phyloP scores from a whole-genome alignment of 2,113 vertebrate genomes.

The Peucedramus taeniatus region DNA sequence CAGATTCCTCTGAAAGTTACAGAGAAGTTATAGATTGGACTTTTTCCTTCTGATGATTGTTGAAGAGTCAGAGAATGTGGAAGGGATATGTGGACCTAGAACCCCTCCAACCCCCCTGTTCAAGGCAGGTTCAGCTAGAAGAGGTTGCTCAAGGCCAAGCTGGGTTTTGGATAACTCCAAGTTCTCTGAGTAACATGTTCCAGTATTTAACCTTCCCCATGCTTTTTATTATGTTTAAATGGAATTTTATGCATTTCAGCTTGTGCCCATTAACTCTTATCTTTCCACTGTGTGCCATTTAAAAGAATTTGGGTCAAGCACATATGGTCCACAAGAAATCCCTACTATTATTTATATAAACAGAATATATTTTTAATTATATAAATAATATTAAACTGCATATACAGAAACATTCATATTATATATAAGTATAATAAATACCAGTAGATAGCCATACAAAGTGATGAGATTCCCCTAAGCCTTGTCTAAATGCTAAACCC shows the following conservation, averaged over 20 bases:
- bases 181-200: not conserved
- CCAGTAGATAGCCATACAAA: not conserved
- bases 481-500: not conserved
- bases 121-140: not conserved
- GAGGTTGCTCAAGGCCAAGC: not conserved
- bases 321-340: not conserved
- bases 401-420: not conserved
- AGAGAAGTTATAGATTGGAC: not conserved
- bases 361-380: not conserved
- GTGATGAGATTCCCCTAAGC: not conserved
- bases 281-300: not conserved
- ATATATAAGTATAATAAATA: not conserved
- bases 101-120: not conserved
- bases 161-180: not conserved
- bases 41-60: not conserved
- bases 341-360: not conserved
- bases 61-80: not conserved
- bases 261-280: not conserved
- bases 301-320: not conserved
- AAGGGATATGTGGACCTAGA: not conserved
- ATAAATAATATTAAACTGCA: not conserved
- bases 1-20: not conserved
- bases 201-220: not conserved
- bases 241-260: not conserved
- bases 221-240: not conserved